Base-by-base conservation (phyloP, 2,113 vertebrate genomes). In the Anseranas semipalmata region DNA sequence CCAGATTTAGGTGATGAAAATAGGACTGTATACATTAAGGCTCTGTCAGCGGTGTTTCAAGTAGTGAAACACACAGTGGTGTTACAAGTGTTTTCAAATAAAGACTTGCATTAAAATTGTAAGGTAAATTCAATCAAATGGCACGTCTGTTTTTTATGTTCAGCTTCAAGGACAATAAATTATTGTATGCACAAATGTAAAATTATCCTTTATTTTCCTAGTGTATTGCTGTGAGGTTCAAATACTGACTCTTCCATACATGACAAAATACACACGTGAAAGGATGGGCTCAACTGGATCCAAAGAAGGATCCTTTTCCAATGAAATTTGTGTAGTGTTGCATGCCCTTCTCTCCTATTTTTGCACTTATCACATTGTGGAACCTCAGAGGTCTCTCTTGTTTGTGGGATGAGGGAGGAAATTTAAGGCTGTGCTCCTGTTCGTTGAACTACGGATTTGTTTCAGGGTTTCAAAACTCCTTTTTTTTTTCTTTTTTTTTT, bases 351-450 rank as follows among this genome's bases (percentile, higher is more conserved):
- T 43, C 16, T 48, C 48, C 8, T 55, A 2, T 48, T 68, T 15
- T 10, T 79, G 39, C 21, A 7, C n/a, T 25, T n/a, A 0, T 32
- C 43, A 11, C 0, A 0, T 79, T 10, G 1, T 68, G 59, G 21
- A 91, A 39, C 37, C 6, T 2, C 15, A 71, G 21, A 41, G 21
- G 37, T 80, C 35, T 82, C 62, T 79, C 33, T 21, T 79, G 24
- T 37, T n/a, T 63, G 35, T 30, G 37, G n/a, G 39, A 33, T 4
- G 39, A 41, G 43, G 59, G 53, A n/a, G 45, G 27, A 67, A 35
- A 24, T 66, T n/a, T 20, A 15, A 37, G 45, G 5, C 39, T 33
- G 6, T 76, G 50, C 9, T 70, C 8, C 76, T 70, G 28, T 78
- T 19, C 35, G 27, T 41, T 33, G 46, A 67, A 46, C 39, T 48